Evolutionary conservation across 2,888 invertebrate species (phyloP).

Genomic region (Hofmannophila pseudospretella): DNA sequence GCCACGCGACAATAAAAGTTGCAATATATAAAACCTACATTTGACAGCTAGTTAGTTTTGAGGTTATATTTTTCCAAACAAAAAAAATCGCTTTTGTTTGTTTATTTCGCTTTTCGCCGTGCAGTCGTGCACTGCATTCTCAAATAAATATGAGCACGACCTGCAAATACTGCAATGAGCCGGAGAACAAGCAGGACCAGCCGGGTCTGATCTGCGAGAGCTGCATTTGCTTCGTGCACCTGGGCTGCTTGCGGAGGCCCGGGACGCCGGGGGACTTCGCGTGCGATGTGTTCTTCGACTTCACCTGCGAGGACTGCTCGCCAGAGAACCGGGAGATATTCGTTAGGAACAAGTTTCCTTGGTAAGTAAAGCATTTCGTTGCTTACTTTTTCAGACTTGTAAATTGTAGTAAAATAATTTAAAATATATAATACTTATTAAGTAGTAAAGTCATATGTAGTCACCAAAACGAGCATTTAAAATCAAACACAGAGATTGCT

Average conservation of each 20-base stretch:
- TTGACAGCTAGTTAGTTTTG: background rate
- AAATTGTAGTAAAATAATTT: too few relatives aligned
- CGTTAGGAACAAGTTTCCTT: slow-evolving; percentile 82
- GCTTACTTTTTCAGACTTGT: too few relatives aligned
- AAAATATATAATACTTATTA: too few relatives aligned
- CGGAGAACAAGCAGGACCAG: slow-evolving; percentile 70
- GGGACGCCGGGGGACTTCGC: slow-evolving; percentile 83
- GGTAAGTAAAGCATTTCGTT: too few relatives aligned
- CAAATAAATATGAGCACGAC: slow-evolving; percentile 18
- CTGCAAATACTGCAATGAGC: slow-evolving; percentile 79
- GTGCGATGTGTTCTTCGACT: slow-evolving; percentile 87
- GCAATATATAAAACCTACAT: too few relatives aligned
- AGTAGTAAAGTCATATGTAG: too few relatives aligned
- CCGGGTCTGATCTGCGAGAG: slow-evolving; percentile 80
- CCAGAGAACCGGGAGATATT: slow-evolving; percentile 75
- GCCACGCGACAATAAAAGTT: too few relatives aligned
- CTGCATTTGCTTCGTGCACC: slow-evolving; percentile 80
- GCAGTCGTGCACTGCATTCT: slow-evolving; percentile 8
- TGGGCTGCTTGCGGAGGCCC: slow-evolving; percentile 80
- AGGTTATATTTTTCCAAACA: slow-evolving; percentile 1
- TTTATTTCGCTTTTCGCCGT: slow-evolving; percentile 14
- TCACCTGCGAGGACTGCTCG: slow-evolving; percentile 83
- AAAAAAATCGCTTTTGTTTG: background rate
- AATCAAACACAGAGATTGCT: too few relatives aligned
- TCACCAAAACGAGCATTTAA: too few relatives aligned